Base-by-base conservation (phyloP, 2,888 invertebrate genomes). In the Capitulum mitella region DNA sequence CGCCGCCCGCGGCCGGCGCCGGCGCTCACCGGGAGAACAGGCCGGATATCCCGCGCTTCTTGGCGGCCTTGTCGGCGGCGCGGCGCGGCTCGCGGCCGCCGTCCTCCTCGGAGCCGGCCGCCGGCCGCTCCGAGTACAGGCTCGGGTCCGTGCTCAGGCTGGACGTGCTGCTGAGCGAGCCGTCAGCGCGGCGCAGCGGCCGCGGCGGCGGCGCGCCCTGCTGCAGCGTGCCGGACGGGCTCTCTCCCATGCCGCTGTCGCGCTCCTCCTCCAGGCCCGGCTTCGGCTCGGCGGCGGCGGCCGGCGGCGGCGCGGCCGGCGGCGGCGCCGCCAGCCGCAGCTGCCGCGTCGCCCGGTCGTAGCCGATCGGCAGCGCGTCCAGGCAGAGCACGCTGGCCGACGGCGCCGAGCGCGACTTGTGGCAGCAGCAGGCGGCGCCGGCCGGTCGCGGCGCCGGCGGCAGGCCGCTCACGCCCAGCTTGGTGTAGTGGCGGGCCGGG, bases 171-270 rank as follows among this genome's bases (percentile, higher is more conserved):
- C 70, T 70, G 34, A 70, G 70, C 16, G 70, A 70, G 70, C 70
- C 70, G 70, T 70, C 70, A 37, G 70, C 70, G 70, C 70, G 70
- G 37, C 70, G 70, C 70, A 70, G 70, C 70, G 70, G 70, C 70
- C 37, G 70, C 70, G 70, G 70, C 37, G 70, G 37, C 70, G 22
- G 34, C 22, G 70, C 37, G 37, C 70, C 70, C 70, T 70, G 70
- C 70, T 70, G 70, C 37, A 70, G 70, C 70, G 70, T 70, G 37
- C 70, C 22, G 5, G 70, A 70, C 34, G 70, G 70, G 22, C 70
- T 70, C 70, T 70, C 70, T 6, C 70, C 70, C 37, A 70, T 37
- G 5, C 70, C 70, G 70, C 70, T 70, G 70, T 70, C 70, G 0
- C 70, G 70, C 70, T 70, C 70, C 70, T 70, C 70, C 70, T 70